Evolutionary conservation across 1,140 invertebrate genomes (phyloP).

Genomic region (Danaus melanippus): DNA sequence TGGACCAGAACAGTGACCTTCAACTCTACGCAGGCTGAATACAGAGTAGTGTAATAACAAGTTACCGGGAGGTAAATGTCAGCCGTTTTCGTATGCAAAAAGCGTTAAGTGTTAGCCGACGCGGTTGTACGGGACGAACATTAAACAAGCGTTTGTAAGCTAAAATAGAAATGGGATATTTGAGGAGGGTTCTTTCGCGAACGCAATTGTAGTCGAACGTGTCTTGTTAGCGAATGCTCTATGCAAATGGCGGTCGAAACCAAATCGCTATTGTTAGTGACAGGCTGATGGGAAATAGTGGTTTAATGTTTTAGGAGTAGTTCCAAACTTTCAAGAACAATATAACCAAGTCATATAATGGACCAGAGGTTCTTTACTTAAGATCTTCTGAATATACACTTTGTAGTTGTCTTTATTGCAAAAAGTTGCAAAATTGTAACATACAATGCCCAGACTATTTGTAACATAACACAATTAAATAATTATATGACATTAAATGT

Average conservation of each 20-base stretch:
- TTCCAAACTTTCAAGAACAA: too few relatives aligned
- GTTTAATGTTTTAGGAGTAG: slow-evolving; percentile 3
- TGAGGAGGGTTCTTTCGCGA: slow-evolving; percentile 70
- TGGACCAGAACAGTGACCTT: slow-evolving; percentile 56
- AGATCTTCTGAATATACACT: too few relatives aligned
- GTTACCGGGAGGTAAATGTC: slow-evolving; percentile 51
- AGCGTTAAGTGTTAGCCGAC: slow-evolving; percentile 68
- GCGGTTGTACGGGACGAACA: slow-evolving; percentile 68
- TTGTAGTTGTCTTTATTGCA: too few relatives aligned
- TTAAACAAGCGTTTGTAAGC: slow-evolving; percentile 66
- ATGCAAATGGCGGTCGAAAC: slow-evolving; percentile 47
- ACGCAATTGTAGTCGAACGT: slow-evolving; percentile 67
- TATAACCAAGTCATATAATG: too few relatives aligned
- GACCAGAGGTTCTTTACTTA: too few relatives aligned
- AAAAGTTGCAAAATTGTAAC: too few relatives aligned
- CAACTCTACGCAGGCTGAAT: slow-evolving; percentile 52
- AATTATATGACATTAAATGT: too few relatives aligned
- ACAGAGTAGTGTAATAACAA: slow-evolving; percentile 59
- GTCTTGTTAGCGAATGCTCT: slow-evolving; percentile 68
- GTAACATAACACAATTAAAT: too few relatives aligned
- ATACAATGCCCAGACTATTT: too few relatives aligned
- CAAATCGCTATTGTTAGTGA: slow-evolving; percentile 39
- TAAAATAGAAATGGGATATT: slow-evolving; percentile 70
- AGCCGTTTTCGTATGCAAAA: slow-evolving; percentile 69
- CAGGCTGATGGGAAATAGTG: slow-evolving; percentile 19